phyloP scores from a whole-genome alignment of 1,140 invertebrate genomes.

The Zaprionus lachaisei region DNA sequence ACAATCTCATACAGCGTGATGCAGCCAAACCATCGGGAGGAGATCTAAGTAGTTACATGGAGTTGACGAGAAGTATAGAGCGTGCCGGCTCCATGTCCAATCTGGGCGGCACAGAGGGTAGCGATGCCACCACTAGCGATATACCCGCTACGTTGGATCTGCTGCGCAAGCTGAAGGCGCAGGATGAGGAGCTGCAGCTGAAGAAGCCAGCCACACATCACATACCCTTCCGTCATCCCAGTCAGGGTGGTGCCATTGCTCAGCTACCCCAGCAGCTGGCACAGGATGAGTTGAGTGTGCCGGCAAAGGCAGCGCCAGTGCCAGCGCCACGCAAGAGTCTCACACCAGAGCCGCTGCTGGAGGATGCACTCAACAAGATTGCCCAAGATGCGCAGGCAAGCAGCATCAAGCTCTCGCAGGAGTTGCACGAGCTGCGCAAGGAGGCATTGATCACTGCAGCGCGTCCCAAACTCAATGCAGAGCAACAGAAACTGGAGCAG shows the following conservation, averaged over 20 bases:
- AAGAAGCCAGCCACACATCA: conserved; percentile 31
- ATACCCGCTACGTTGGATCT: conserved; percentile 72
- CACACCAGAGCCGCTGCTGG: conserved; percentile 83
- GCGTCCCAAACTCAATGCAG: conserved; percentile 61
- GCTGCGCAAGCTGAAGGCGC: conserved; percentile 69
- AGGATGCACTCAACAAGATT: conserved; percentile 86
- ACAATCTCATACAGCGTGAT: conserved; percentile 88
- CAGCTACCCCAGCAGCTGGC: conserved; percentile 67
- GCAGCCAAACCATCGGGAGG: conserved; percentile 83
- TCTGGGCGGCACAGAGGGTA: conserved; percentile 24
- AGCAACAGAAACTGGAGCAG: conserved; percentile 73
- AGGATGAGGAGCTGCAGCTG: conserved; percentile 60
- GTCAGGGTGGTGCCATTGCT: conserved; percentile 74
- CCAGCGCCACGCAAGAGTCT: conserved; percentile 75
- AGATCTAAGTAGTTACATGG: conserved; percentile 77
- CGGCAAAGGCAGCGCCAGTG: conserved; percentile 50
- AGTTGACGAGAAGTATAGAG: conserved; percentile 68
- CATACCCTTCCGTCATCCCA: conserved; percentile 80
- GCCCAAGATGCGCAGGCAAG: conserved; percentile 87
- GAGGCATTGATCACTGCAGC: conserved; percentile 77
- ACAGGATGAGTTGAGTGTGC: conserved; percentile 33
- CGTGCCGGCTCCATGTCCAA: conserved; percentile 79
- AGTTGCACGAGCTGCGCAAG: conserved; percentile 82
- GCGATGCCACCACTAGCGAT: conserved; percentile 44
- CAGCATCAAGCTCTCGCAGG: conserved; percentile 86